These are phyloP conservation scores for Emydoidea blandingii DNA, from an alignment of 2,797 vertebrate species.

Conservation along the genomic window DNA sequence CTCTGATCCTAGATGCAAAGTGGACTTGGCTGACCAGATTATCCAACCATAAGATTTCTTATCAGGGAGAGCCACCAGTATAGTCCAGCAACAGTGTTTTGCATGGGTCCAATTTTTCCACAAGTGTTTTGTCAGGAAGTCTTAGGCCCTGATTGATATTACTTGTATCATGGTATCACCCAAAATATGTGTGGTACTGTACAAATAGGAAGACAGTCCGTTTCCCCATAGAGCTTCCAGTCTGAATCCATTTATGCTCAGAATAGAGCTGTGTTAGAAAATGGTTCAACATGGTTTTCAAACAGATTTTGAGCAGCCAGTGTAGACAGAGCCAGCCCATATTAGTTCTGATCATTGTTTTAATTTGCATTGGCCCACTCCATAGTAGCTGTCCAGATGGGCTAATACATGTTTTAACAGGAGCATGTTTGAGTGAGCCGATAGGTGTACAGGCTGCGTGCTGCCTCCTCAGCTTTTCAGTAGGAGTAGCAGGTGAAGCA, in stretches of 20 bases:
- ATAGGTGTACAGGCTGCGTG: neutral
- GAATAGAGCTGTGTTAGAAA: conserved; percentile 1
- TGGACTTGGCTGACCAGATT: neutral
- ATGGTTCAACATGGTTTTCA: neutral
- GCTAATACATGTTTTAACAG: neutral
- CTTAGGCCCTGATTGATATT: neutral
- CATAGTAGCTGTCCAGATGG: neutral
- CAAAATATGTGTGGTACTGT: neutral
- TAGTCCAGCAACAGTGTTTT: neutral
- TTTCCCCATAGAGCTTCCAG: neutral
- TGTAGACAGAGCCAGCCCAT: neutral
- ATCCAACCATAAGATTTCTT: neutral
- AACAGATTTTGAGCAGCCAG: neutral
- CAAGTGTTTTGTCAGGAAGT: neutral
- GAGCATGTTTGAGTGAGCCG: neutral
- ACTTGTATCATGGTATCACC: neutral
- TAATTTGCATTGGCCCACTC: neutral
- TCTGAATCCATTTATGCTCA: conserved; percentile 9
- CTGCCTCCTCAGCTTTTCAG: neutral
- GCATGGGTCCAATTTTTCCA: neutral
- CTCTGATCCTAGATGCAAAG: neutral
- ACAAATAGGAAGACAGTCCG: neutral
- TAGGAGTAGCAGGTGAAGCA: conserved; percentile 5
- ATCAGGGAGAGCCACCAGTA: neutral
- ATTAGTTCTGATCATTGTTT: neutral